These are phyloP conservation scores for Drosophila mimica DNA, from an alignment of 2,888 invertebrate species.

Conservation along the genomic window DNA sequence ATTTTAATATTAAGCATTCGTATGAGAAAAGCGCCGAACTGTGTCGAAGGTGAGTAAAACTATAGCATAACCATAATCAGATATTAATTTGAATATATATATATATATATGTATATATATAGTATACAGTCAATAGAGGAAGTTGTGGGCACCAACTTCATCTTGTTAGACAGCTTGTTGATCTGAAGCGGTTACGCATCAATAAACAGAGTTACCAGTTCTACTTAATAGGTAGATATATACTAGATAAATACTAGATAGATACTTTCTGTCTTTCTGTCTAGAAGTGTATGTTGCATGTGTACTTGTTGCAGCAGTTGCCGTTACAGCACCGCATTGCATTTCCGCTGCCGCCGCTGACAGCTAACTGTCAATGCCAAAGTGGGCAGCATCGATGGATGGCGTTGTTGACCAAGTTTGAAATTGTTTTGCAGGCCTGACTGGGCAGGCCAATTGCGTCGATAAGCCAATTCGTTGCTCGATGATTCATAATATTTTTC, in stretches of 20 bases:
- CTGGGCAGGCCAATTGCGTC: slow-evolving; percentile 52
- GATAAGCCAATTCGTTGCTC: slow-evolving; percentile 56
- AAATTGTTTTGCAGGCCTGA: slow-evolving; percentile 63
- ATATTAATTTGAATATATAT: slow-evolving; percentile 59
- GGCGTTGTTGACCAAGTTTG: slow-evolving; percentile 67
- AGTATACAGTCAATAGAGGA: slow-evolving; percentile 46
- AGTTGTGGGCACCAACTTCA: slow-evolving; percentile 47
- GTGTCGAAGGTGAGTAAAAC: slow-evolving; percentile 92
- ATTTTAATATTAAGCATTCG: slow-evolving; percentile 97
- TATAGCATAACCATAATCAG: slow-evolving; percentile 65
- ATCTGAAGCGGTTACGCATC: slow-evolving; percentile 54
- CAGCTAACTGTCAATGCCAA: slow-evolving; percentile 79
- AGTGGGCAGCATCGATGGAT: slow-evolving; percentile 52
- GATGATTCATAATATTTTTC: slow-evolving; percentile 69
- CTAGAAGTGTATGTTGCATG: slow-evolving; percentile 13
- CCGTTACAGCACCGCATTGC: slow-evolving; percentile 78
- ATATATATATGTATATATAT: background rate
- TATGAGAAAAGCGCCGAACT: slow-evolving; percentile 98
- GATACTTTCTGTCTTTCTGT: slow-evolving; percentile 13
- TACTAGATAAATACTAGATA: slow-evolving; percentile 17
- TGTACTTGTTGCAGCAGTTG: slow-evolving; percentile 49
- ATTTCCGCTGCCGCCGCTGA: slow-evolving; percentile 70
- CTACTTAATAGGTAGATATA: slow-evolving; percentile 42
- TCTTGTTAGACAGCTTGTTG: slow-evolving; percentile 37
- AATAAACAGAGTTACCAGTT: slow-evolving; percentile 59